Evolutionary conservation across 2,888 invertebrate species (phyloP), one percentile per base, ranked within the genome.

Genomic region (Hypena proboscidalis): DNA sequence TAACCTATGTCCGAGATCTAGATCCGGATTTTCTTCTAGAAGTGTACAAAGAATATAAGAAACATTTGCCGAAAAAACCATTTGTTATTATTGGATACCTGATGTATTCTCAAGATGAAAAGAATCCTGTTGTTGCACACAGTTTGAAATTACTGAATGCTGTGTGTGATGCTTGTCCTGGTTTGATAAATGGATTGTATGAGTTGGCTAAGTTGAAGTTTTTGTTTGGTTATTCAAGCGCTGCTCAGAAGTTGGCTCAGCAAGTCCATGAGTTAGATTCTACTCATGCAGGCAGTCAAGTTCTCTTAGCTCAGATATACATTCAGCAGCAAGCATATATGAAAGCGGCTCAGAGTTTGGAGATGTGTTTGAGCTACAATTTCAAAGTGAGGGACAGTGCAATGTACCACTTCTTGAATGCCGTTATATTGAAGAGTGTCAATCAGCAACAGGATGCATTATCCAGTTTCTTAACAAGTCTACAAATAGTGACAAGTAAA

Each of bases 311-410:
- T 0, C 95, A 97, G 80, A 96, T 98, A 36, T 94, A 96, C 58
- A 92, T 97, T 3, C 93, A 94, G 43, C 93, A 94, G 68, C 92
- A 93, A 22, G 90, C 93, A 29, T 96, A 93, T 66, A 92, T 95
- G 9, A 93, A 95, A 71, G 98, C 98, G 0, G 93, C 95, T 6
- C 97, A 97, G 77, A 95, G 95, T 39, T 87, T 99, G 29, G 98
- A 99, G 85, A 93, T 96, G 56, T 97, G 97, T 41, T 88, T 99
- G 7, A 98, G 98, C 71, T 96, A 96, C 72, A 97, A 98, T 81
- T 98, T 99, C 75, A 95, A 96, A 83, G 95, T 99, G 0, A 91
- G 98, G 55, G 98, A 98, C 47, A 95, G 96, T 81, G 97, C 98
- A 0, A 91, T 97, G 76, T 99, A 97, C 75, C 97, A 98, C 84